A percentile compares a stretch with the other conserved stretches of the same genome.
These are phyloP conservation scores for Sycobia sp. DNA, from an alignment of 1,140 invertebrate species.

Conservation along the genomic window DNA sequence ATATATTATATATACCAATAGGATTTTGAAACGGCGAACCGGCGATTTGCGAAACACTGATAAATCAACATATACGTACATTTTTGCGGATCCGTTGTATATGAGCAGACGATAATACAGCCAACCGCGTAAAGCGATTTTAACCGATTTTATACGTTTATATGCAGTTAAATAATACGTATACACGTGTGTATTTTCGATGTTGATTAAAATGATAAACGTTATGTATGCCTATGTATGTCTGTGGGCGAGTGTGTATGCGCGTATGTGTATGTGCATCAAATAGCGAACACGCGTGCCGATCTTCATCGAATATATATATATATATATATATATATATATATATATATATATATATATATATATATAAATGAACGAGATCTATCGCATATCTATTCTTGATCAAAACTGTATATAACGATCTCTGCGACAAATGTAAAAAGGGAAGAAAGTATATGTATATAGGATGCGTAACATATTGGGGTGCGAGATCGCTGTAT, in stretches of 20 bases:
- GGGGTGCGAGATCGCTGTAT: conserved; percentile 4
- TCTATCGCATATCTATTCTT: background rate
- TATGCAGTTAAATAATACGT: conserved; percentile 53
- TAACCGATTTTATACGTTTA: conserved; percentile 51
- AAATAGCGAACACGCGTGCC: conserved; percentile 2
- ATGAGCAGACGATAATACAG: no score
- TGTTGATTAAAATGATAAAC: conserved; percentile 16
- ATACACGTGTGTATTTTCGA: conserved; percentile 24
- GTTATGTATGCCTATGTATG: no score
- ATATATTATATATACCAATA: no score
- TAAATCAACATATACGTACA: conserved; percentile 2
- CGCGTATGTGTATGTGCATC: no score
- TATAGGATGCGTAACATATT: background rate
- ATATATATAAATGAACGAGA: background rate
- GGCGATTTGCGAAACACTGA: no score
- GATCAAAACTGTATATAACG: background rate
- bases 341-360: background rate
- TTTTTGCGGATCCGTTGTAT: no score
- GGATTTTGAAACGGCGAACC: no score
- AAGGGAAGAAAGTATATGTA: background rate
- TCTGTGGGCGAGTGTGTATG: no score
- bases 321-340: no score
- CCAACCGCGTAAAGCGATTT: no score
- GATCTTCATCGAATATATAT: background rate
- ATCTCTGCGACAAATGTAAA: background rate